Conservation (phyloP, 2,113 vertebrate genomes). For the Hystrix cristata region DNA sequence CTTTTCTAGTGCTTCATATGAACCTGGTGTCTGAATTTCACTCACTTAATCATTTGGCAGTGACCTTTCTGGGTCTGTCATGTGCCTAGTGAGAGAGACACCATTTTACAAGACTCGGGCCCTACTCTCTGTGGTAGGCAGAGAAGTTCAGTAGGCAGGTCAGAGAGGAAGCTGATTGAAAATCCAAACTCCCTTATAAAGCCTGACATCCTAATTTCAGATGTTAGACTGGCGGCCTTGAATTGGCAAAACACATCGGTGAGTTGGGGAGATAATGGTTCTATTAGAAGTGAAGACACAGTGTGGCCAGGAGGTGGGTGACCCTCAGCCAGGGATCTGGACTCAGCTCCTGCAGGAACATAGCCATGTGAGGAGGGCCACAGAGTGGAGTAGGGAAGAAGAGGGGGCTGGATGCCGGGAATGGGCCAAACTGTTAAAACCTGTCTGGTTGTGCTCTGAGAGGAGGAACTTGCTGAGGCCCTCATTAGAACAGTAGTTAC, state of each 20-base stretch:
- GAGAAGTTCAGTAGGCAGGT: neutral
- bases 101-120: neutral
- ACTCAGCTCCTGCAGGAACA: neutral
- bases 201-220: neutral
- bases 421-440: neutral
- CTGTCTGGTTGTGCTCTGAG: neutral
- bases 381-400: neutral
- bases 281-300: neutral
- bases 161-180: conserved; percentile 19
- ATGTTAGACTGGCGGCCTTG: neutral
- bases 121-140: neutral
- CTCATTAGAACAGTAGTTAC: neutral
- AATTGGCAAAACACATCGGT: neutral
- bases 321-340: neutral
- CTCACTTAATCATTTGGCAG: conserved; percentile 12
- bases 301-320: neutral
- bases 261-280: neutral
- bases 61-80: neutral
- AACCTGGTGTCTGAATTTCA: conserved; percentile 20
- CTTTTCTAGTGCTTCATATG: neutral
- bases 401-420: neutral
- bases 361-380: neutral
- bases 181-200: neutral
- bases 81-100: neutral
- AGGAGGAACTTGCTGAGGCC: neutral